Conservation (phyloP, 1,140 invertebrate species). For the Diprion similis region DNA sequence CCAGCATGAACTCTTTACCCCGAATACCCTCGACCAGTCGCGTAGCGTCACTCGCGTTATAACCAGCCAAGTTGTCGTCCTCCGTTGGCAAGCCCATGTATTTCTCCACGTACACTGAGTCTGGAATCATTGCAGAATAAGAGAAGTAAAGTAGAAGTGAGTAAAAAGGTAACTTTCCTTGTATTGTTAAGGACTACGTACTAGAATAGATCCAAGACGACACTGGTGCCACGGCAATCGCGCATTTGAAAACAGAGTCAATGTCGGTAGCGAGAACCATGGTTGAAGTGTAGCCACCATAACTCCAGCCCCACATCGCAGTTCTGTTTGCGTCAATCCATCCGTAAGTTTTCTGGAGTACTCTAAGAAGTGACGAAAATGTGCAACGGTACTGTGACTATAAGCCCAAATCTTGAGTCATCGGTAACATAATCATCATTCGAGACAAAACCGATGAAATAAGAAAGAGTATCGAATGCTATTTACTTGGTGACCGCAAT, state of each 20-base stretch:
- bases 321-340: conserved; percentile 76
- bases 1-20: conserved; percentile 66
- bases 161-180: no score
- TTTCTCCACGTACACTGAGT: conserved; percentile 75
- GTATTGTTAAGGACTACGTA: no score
- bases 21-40: conserved; percentile 62
- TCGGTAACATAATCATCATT: no score
- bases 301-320: conserved; percentile 80
- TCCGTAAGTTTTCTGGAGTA: conserved; percentile 66
- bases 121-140: no score
- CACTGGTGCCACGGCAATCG: conserved; percentile 74
- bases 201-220: conserved; percentile 89
- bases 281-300: conserved; percentile 65
- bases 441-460: no score
- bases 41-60: conserved; percentile 64
- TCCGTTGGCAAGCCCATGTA: conserved; percentile 71
- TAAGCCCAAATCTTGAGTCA: no score
- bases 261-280: conserved; percentile 62
- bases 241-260: conserved; percentile 66
- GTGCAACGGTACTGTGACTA: no score
- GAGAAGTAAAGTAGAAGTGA: no score
- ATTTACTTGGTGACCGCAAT: conserved; percentile 66
- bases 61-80: conserved; percentile 65
- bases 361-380: no score
- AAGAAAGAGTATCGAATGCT: conserved; percentile 13